Conservation (phyloP, 2,888 invertebrate genomes). For the Lypha dubia region DNA sequence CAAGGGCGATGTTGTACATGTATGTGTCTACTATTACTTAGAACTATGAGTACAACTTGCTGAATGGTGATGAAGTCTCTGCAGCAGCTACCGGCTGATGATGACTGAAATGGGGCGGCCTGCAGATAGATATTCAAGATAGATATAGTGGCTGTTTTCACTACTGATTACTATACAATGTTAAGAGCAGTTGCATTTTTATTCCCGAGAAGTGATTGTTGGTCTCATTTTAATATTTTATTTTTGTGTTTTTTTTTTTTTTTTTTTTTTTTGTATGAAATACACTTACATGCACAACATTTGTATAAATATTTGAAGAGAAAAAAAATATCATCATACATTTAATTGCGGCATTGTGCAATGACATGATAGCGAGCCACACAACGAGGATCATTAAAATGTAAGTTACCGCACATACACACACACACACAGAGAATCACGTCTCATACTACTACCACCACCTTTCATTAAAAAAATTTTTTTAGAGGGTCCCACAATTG, state of each 20-base stretch:
- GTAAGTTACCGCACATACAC: constrained; percentile 43
- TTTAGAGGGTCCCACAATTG: constrained; percentile 35
- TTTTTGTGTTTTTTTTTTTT: background rate
- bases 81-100: constrained; percentile 3
- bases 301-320: constrained; percentile 28
- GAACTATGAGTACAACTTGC: constrained; percentile 7
- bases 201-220: constrained; percentile 54
- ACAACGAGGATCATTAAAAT: constrained; percentile 72
- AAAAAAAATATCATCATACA: constrained; percentile 54
- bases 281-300: background rate
- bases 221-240: constrained; percentile 21
- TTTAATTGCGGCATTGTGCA: constrained; percentile 73
- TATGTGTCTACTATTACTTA: constrained; percentile 36
- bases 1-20: constrained; percentile 8
- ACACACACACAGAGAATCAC: background rate
- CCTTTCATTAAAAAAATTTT: constrained; percentile 5
- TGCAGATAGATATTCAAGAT: background rate
- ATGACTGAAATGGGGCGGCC: background rate
- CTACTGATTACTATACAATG: constrained; percentile 47
- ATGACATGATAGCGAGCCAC: constrained; percentile 71
- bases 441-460: background rate
- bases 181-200: constrained; percentile 54
- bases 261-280: no score
- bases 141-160: constrained; percentile 26
- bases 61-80: constrained; percentile 38